Evolutionary conservation across 2,888 invertebrate species (phyloP).

Genomic region (Drosophila putrida): DNA sequence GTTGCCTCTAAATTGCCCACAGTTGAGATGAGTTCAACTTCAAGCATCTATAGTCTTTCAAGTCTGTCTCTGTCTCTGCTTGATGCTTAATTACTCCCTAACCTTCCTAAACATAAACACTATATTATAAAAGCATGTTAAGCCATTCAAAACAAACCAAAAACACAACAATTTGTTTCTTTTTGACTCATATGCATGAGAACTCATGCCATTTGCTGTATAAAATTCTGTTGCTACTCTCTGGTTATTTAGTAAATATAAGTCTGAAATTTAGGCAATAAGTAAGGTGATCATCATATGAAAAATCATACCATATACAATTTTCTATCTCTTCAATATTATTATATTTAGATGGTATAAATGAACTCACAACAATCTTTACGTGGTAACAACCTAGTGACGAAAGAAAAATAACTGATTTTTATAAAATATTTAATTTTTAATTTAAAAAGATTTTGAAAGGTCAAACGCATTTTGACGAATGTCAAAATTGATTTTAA

Average conservation of each 20-base stretch:
- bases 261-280: no score
- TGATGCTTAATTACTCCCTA: conserved; percentile 1
- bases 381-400: no score
- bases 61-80: background rate
- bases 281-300: no score
- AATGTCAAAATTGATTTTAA: no score
- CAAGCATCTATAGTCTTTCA: background rate
- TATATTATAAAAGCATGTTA: background rate
- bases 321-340: no score
- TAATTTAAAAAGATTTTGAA: no score
- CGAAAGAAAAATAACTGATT: no score
- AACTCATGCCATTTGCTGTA: background rate
- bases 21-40: conserved; percentile 26
- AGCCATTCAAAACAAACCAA: background rate
- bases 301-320: accelerated
- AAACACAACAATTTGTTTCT: background rate
- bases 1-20: conserved; percentile 40
- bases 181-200: background rate
- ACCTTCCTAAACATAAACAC: background rate
- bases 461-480: no score
- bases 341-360: no score
- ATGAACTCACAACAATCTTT: no score
- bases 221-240: background rate
- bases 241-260: no score
- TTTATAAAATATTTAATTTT: no score